Percentiles rank a stretch among this genome's conserved stretches.
Conservation (phyloP, 1,140 invertebrate species). For the Lepidostoma basale region DNA sequence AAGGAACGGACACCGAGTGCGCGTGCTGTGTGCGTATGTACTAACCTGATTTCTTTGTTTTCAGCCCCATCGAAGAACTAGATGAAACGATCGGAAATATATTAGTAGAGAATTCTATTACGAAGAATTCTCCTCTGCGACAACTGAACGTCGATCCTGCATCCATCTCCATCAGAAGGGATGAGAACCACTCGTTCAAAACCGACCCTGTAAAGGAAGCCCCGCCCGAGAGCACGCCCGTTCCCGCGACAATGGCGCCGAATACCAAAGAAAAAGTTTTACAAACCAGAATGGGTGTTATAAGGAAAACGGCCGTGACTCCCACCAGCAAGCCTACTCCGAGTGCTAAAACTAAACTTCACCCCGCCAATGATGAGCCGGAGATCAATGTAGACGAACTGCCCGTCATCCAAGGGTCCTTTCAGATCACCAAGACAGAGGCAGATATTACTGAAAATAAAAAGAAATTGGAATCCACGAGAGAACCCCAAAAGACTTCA, state of each 20-base stretch:
- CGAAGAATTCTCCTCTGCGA: constrained; percentile 68
- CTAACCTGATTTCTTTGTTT: constrained; percentile 48
- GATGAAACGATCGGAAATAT: constrained; percentile 72
- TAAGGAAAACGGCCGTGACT: constrained; percentile 60
- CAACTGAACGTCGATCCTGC: constrained; percentile 70
- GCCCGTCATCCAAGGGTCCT: constrained; percentile 65
- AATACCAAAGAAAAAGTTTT: constrained; percentile 56
- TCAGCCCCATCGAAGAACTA: constrained; percentile 66
- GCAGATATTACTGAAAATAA: constrained; percentile 67
- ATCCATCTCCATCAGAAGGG: constrained; percentile 68
- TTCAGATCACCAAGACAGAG: constrained; percentile 67
- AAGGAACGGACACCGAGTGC: no score
- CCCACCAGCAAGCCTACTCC: constrained; percentile 52
- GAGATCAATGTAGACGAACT: constrained; percentile 62
- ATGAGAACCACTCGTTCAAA: constrained; percentile 59
- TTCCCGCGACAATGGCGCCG: constrained; percentile 49
- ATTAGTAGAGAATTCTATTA: constrained; percentile 70
- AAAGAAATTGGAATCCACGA: constrained; percentile 51
- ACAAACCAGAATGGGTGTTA: constrained; percentile 58
- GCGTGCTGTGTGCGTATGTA: no score
- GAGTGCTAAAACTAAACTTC: constrained; percentile 48
- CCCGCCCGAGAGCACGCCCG: constrained; percentile 54
- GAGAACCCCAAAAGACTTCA: constrained; percentile 49
- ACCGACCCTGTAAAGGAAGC: constrained; percentile 56
- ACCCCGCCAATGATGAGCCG: constrained; percentile 55